Evolutionary conservation across 2,797 vertebrate genomes (phyloP), one percentile per base, ranked within the genome.

Genomic region (Halcyon leucocephala): DNA sequence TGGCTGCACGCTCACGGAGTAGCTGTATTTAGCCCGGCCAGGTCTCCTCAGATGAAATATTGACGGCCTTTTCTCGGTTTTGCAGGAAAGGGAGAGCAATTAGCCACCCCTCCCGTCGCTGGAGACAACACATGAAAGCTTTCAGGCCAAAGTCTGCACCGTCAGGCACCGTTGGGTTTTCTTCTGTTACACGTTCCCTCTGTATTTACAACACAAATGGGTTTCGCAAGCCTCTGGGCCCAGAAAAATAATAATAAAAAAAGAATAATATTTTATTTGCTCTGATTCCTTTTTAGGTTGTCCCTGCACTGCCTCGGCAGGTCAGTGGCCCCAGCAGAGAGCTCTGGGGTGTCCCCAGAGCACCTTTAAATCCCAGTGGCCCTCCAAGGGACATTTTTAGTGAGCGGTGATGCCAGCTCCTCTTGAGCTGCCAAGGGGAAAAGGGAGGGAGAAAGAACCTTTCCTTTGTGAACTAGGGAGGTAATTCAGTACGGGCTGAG

Each of bases 1-100:
- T 82, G 0, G 0, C 44, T 35, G 35, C 39, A 28, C 0, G 0
- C 35, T 52, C 3, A 0, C 11, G 4, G 61, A 62, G 55, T 5
- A 79, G n/a, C 52, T 79, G 6, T 80, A 69, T 86, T 95, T 84
- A 91, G 52, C 88, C 65, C 0, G 0, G 49, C 46, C 17, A 9
- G 1, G 0, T 54, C 91, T 78, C 78, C 57, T n/a, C 39, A 25
- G 16, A 49, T 71, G 52, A 96, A 93, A 93, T 81, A 91, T 10
- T 81, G 61, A 94, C 64, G 41, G 61, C 61, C 31, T 24, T 60
- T 60, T 26, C 84, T 81, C 28, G 57, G 42, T 26, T 92, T 74
- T 85, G 67, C 61, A 92, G 81, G 79, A 58, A 37, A 52, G 31
- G 76, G 18, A 70, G 20, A 48, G 52, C 42, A 73, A 86, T 66